These are phyloP conservation scores for Perdita meconis DNA, from an alignment of 2,888 invertebrate species.

Conservation along the genomic window DNA sequence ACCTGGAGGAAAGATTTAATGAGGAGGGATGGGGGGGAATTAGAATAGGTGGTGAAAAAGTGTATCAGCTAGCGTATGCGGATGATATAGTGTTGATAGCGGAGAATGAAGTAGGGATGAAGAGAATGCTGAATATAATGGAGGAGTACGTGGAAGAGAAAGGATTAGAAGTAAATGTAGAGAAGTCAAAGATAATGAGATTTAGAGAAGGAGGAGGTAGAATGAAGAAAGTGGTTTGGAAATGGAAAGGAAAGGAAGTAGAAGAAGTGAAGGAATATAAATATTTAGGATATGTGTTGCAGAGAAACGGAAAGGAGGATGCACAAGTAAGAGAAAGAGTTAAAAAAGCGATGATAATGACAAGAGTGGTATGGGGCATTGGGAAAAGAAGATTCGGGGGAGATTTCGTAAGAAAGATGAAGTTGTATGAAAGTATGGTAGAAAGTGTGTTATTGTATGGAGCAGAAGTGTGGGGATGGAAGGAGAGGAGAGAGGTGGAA, in stretches of 20 bases:
- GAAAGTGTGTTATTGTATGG: too few species aligned
- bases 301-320: neutral
- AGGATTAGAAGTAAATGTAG: neutral
- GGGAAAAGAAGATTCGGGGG: neutral
- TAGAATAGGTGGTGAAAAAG: neutral
- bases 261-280: neutral
- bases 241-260: neutral
- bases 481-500: too few species aligned
- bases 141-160: neutral
- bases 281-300: neutral
- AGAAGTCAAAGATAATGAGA: neutral
- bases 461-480: too few species aligned
- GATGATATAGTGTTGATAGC: constrained; percentile 12
- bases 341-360: neutral
- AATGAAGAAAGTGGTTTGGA: neutral
- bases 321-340: neutral
- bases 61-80: neutral
- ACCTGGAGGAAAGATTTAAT: neutral
- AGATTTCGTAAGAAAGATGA: neutral
- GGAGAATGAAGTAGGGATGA: neutral
- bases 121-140: neutral
- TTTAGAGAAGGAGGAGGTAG: neutral
- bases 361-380: neutral
- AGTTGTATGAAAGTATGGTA: too few species aligned
- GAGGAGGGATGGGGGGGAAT: neutral